A percentile compares a stretch with the other conserved stretches of the same genome.
phyloP scores from a whole-genome alignment of 2,113 vertebrate genomes.

The Phodopus roborovskii region DNA sequence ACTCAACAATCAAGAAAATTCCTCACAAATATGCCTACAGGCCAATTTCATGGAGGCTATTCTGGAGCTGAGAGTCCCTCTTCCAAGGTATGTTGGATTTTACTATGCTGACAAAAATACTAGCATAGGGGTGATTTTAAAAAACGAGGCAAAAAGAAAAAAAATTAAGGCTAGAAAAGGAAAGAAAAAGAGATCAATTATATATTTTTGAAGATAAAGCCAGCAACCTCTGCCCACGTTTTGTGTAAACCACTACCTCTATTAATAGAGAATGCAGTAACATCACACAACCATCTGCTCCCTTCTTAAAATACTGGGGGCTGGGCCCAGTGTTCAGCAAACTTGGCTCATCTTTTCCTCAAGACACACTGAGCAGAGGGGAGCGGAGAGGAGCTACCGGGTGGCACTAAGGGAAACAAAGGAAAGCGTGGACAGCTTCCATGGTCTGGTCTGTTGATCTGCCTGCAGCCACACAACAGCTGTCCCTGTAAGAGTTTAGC shows the following conservation, averaged over 20 bases:
- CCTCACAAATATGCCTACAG: not conserved
- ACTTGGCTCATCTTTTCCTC: not conserved
- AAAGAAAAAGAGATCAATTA: not conserved
- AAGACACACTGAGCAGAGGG: slow-evolving; percentile 1
- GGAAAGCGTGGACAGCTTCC: not conserved
- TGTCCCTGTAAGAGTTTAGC: slow-evolving; percentile 22
- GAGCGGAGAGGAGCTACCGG: not conserved
- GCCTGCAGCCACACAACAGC: not conserved
- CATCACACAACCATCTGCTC: not conserved
- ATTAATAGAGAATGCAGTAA: not conserved
- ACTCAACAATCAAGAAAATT: not conserved
- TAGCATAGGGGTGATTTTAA: not conserved
- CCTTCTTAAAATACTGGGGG: slow-evolving; percentile 24
- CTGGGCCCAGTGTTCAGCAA: not conserved
- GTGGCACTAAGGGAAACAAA: not conserved
- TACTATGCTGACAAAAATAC: not conserved
- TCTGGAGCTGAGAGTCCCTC: not conserved
- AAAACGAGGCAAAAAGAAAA: not conserved
- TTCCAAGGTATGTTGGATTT: not conserved
- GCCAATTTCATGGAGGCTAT: not conserved
- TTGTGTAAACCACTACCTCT: not conserved
- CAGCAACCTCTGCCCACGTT: not conserved
- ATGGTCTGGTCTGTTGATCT: not conserved
- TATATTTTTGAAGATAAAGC: slow-evolving; percentile 8
- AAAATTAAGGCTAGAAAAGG: not conserved